Evolutionary conservation across 92 coral and sea anemone genomes (phyloP), one percentile per base, ranked within the genome.

Genomic region (Galaxea fascicularis): DNA sequence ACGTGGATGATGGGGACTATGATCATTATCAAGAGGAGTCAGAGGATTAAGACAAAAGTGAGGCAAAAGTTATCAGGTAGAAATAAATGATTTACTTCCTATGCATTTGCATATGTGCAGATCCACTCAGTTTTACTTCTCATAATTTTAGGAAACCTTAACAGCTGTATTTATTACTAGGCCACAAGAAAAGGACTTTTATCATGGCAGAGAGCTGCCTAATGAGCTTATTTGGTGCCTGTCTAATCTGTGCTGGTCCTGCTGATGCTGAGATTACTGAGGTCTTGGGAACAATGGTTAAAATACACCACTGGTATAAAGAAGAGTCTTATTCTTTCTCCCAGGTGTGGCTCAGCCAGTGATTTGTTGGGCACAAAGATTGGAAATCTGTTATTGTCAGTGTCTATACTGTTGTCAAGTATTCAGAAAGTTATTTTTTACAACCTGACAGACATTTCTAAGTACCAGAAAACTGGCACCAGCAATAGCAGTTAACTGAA

Each of bases 161-260:
- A n/a, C n/a, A n/a, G n/a, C n/a, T n/a, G n/a, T n/a, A n/a, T n/a
- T n/a, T n/a, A n/a, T n/a, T n/a, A n/a, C n/a, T n/a, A n/a, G n/a
- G n/a, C 24, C 69, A 77, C 17, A 27, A 77, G 71, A 71, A 77
- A 29, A 77, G 82, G 71, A 77, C 57, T 57, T 58, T 77, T 24
- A 77, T 77, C 27, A 51, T 77, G 25, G 39, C 58, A 14, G 67
- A 58, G 54, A 77, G 16, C 2, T 13, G 26, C 70, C 18, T 77
- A 17, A 39, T 77, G 82, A 25, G 70, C 54, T 58, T 77, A 35
- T 77, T 77, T 56, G 70, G 51, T 77, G 57, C 70, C 51, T 77
- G 71, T 22, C 82, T 71, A 14, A 62, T 77, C 10, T 77, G 82
- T 77, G 82, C 82, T 39, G 71, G 82, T 59, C 82, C 69, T 59